Conservation (phyloP, 2,888 invertebrate species). For the Panopea generosa region DNA sequence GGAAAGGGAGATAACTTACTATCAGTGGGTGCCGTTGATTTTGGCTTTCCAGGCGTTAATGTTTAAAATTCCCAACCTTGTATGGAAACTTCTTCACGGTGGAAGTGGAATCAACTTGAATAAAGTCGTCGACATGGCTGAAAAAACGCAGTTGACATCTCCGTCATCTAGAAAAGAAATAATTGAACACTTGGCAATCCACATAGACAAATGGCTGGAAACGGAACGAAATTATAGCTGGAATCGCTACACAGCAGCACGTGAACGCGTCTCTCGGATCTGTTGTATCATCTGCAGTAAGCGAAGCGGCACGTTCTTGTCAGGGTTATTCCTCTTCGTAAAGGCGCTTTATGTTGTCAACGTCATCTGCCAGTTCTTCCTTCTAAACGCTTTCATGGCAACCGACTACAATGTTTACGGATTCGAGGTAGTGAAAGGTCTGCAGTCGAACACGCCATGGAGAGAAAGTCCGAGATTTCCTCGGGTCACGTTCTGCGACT, state of each 20-base stretch:
- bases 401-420: conserved; percentile 79
- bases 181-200: conserved; percentile 71
- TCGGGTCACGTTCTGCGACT: conserved; percentile 79
- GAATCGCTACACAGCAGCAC: conserved; percentile 71
- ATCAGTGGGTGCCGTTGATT: conserved; percentile 77
- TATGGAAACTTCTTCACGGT: conserved; percentile 72
- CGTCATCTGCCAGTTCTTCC: conserved; percentile 82
- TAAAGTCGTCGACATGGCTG: conserved; percentile 76
- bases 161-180: conserved; percentile 72
- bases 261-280: conserved; percentile 71
- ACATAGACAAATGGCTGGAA: conserved; percentile 77
- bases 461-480: conserved; percentile 74
- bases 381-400: conserved; percentile 80
- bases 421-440: conserved; percentile 75
- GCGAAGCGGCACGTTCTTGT: conserved; percentile 79
- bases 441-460: conserved; percentile 67
- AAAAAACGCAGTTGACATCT: conserved; percentile 72
- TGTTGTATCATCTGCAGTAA: conserved; percentile 78
- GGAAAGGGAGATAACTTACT: conserved; percentile 74
- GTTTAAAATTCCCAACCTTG: conserved; percentile 74
- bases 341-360: conserved; percentile 80
- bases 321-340: conserved; percentile 78
- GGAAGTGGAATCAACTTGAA: conserved; percentile 76
- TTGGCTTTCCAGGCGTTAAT: conserved; percentile 74
- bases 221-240: conserved; percentile 75